Evolutionary conservation across 2,797 vertebrate species (phyloP), one percentile per base, ranked within the genome.

Genomic region (Pseudomugil tenellus): DNA sequence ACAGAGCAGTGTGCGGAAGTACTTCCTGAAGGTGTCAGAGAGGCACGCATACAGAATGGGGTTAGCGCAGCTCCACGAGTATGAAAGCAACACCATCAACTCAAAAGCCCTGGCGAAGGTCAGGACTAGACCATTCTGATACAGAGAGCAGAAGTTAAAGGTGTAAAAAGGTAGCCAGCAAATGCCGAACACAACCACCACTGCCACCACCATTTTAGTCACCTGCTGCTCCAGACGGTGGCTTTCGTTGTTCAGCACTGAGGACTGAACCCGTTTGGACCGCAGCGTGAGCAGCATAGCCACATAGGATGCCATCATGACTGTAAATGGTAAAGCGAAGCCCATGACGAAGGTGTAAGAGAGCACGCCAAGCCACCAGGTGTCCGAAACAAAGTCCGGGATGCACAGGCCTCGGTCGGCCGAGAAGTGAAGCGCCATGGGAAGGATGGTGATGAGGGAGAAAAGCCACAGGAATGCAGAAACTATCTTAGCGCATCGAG

Each of bases 141-240:
- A 56, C 43, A 91, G 63, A 0, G 92, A 83, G 70, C 84, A 94
- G 77, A 95, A 94, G 89, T 95, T 95, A 54, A 94, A 84, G 59
- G 86, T 55, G 63, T 95, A 95, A 77, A 95, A 95, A 0, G 94
- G 94, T 76, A 94, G 81, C 94, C 94, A 95, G 80, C 94, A 95
- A 9, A 91, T 19, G 1, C 88, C 93, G 0, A 95, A 95, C 16
- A 88, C 89, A 1, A 89, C 53, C 39, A 94, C 92, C 32, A 95
- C 92, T 0, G 90, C 89, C 0, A 94, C 90, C 46, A 95, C 92
- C 94, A 94, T 94, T 3, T 86, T 91, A 58, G 93, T 94, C 12
- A 94, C 80, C 84, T 94, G 93, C 1, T 48, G 84, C 79, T 95
- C 94, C 59, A 86, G 63, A 0, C 66, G 80, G 0, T 87, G 86